Evolutionary conservation across 2,888 invertebrate species (phyloP).

Genomic region (Opisthograptis luteolata): DNA sequence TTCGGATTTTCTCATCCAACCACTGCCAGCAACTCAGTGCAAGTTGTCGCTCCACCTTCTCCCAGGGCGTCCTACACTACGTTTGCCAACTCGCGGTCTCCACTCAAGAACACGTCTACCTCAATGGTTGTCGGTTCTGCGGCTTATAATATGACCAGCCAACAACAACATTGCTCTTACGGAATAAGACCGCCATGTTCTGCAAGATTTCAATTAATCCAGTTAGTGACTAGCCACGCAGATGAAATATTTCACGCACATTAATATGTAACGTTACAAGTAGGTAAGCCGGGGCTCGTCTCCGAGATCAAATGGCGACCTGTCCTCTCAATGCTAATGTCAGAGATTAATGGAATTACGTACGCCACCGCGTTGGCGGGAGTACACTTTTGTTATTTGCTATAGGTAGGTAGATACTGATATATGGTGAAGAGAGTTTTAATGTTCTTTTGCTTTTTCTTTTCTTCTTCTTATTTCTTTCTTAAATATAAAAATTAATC

Average conservation of each 20-base stretch:
- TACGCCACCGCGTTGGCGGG: slow-evolving; percentile 48
- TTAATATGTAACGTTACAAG: slow-evolving; percentile 62
- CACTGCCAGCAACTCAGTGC: too few species aligned
- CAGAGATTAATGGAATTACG: slow-evolving; percentile 73
- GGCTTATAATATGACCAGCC: not conserved
- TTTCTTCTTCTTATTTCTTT: too few species aligned
- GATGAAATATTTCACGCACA: slow-evolving; percentile 58
- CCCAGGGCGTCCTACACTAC: too few species aligned
- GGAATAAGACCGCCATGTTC: slow-evolving; percentile 17
- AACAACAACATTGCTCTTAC: not conserved
- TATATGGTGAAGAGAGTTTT: too few species aligned
- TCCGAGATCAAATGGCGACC: slow-evolving; percentile 68
- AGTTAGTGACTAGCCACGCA: slow-evolving; percentile 38
- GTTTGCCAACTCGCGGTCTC: too few species aligned
- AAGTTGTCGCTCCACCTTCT: too few species aligned
- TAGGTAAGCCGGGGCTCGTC: slow-evolving; percentile 53
- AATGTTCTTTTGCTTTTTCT: too few species aligned
- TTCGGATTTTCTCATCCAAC: too few species aligned
- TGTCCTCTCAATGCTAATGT: slow-evolving; percentile 72
- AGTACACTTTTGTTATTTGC: slow-evolving; percentile 45
- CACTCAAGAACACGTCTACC: too few species aligned
- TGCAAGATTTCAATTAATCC: slow-evolving; percentile 49
- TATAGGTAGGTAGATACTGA: too few species aligned
- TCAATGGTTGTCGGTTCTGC: too few species aligned
- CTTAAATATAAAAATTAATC: too few species aligned